Evolutionary conservation across 2,113 vertebrate genomes (phyloP).

Genomic region (Ascaphus truei): DNA sequence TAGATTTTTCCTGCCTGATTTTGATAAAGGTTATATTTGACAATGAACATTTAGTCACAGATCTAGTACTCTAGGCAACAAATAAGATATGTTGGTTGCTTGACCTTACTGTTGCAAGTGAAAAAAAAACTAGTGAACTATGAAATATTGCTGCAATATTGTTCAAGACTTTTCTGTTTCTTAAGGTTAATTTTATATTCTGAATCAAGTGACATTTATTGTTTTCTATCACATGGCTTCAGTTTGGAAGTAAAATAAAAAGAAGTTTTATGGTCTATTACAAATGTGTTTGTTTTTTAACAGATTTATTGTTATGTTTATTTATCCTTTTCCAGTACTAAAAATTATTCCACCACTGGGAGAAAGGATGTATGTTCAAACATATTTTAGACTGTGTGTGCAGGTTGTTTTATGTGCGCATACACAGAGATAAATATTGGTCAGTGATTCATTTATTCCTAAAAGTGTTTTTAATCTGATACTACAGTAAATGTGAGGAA

Average conservation of each 20-base stretch:
- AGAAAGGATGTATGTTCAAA: too few relatives aligned
- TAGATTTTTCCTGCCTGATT: background rate
- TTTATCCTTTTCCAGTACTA: too few relatives aligned
- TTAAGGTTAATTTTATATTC: slow-evolving; percentile 30
- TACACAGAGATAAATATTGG: too few relatives aligned
- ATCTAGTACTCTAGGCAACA: slow-evolving; percentile 16
- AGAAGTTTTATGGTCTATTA: slow-evolving; percentile 22
- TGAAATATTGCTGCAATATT: slow-evolving; percentile 28
- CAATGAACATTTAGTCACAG: slow-evolving; percentile 26
- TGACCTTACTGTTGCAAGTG: slow-evolving; percentile 32
- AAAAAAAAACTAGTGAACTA: slow-evolving; percentile 22
- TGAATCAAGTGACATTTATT: slow-evolving; percentile 25
- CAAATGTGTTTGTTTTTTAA: too few relatives aligned
- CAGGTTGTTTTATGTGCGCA: too few relatives aligned
- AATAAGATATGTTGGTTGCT: slow-evolving; percentile 8
- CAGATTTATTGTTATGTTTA: too few relatives aligned
- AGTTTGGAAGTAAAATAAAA: slow-evolving; percentile 21
- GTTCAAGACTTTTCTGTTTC: slow-evolving; percentile 14
- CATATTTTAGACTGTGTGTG: too few relatives aligned
- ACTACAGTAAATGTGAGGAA: too few relatives aligned
- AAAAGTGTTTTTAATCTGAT: too few relatives aligned
- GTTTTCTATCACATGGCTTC: slow-evolving; percentile 3
- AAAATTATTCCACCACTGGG: too few relatives aligned
- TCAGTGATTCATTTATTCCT: too few relatives aligned
- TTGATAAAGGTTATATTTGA: slow-evolving; percentile 31